phyloP scores from a whole-genome alignment of 1,140 invertebrate species.

The Neotoxoptera formosana region DNA sequence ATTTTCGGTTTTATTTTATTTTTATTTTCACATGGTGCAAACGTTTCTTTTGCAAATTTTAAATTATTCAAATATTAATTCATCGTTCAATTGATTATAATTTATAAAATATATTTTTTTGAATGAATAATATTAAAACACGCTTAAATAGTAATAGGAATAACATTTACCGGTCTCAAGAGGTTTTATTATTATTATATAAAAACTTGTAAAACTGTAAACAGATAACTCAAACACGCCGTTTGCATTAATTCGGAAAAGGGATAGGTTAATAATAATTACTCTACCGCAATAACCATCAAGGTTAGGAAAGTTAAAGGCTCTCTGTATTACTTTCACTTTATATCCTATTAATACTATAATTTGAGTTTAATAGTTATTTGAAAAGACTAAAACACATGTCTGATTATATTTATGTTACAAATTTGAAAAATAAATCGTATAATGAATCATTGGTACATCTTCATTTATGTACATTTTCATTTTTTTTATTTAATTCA shows the following conservation, averaged over 20 bases:
- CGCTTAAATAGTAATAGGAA: not conserved
- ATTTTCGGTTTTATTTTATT: not conserved
- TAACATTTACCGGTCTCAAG: not conserved
- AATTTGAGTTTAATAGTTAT: not conserved
- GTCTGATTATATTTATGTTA: not conserved
- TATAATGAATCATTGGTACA: not conserved
- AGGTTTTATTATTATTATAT: too few species aligned
- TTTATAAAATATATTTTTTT: not conserved
- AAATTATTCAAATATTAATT: not conserved
- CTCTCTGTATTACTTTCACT: not conserved
- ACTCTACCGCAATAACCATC: not conserved
- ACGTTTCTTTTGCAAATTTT: not conserved
- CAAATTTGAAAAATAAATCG: not conserved
- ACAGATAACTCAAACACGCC: not conserved
- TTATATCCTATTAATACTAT: not conserved
- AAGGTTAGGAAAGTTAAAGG: not conserved
- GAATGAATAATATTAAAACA: not conserved
- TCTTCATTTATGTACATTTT: too few species aligned
- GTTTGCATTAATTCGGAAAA: not conserved
- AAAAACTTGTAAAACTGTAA: not conserved
- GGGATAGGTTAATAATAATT: not conserved
- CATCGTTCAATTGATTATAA: not conserved
- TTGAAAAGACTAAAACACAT: not conserved
- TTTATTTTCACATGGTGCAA: not conserved
- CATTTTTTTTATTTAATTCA: too few species aligned